These are phyloP conservation scores for Pholis gunnellus DNA, from an alignment of 2,113 vertebrate genomes.

Conservation along the genomic window DNA sequence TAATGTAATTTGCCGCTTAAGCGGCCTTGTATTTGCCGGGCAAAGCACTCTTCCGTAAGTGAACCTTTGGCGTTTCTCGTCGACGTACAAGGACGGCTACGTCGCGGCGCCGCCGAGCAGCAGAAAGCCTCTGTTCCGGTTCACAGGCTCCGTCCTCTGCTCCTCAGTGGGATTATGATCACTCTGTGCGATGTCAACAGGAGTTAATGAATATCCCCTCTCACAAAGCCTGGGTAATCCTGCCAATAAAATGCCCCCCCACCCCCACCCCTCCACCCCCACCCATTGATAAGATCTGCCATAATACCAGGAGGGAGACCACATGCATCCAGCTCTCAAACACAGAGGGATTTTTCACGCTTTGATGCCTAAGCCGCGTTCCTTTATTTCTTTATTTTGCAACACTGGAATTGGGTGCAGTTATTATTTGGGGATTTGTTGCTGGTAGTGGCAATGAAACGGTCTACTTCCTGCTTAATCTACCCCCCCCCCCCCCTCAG, in stretches of 20 bases:
- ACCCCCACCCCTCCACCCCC: not conserved
- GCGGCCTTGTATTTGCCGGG: conserved; percentile 39
- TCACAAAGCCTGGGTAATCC: conserved; percentile 79
- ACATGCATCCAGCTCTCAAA: conserved; percentile 69
- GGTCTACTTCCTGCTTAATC: conserved; percentile 70
- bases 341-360: conserved; percentile 76
- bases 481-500: conserved; percentile 47
- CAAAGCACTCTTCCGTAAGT: conserved; percentile 43
- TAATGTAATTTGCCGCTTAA: conserved; percentile 62
- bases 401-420: conserved; percentile 72
- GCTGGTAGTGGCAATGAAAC: conserved; percentile 64
- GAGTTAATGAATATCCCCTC: conserved; percentile 82
- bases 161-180: conserved; percentile 75
- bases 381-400: conserved; percentile 74
- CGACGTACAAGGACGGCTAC: conserved; percentile 26
- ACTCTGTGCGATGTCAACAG: conserved; percentile 77
- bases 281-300: conserved; percentile 79
- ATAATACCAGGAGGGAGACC: conserved; percentile 71
- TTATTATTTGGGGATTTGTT: conserved; percentile 80
- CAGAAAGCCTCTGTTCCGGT: conserved; percentile 61
- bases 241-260: conserved; percentile 72
- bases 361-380: conserved; percentile 71
- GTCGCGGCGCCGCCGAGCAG: conserved; percentile 43
- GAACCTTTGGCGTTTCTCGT: conserved; percentile 58
- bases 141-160: conserved; percentile 56